Conservation (phyloP, 2,113 vertebrate species). For the Grammomys dolichurus region DNA sequence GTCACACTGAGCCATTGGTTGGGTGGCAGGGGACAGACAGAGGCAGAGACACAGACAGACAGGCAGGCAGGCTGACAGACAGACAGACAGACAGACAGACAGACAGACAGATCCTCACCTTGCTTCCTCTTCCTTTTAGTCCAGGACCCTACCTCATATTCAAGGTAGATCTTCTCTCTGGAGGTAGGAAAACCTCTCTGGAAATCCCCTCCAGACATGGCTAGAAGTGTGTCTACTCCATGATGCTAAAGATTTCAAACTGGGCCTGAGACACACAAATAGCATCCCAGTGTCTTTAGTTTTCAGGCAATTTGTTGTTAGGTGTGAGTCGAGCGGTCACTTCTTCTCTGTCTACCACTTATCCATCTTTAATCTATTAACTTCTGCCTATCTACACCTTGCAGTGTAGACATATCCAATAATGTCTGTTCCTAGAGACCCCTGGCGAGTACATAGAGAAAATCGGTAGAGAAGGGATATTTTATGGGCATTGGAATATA, state of each 20-base stretch:
- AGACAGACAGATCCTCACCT: not conserved
- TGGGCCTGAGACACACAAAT: not conserved
- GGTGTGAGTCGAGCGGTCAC: not conserved
- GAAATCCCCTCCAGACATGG: not conserved
- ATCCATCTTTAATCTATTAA: not conserved
- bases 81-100: not conserved
- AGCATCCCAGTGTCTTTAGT: not conserved
- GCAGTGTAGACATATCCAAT: not conserved
- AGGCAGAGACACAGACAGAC: not conserved
- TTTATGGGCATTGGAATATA: not conserved
- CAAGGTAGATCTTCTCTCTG: not conserved
- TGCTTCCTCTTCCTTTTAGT: not conserved
- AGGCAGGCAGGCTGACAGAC: not conserved
- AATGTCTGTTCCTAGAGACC: not conserved
- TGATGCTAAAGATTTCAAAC: not conserved
- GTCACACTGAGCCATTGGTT: too few species aligned
- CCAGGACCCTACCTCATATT: not conserved
- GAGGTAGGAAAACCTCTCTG: not conserved
- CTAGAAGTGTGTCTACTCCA: not conserved
- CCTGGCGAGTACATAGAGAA: not conserved
- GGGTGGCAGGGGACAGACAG: not conserved
- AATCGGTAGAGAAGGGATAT: not conserved
- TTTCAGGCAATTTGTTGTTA: not conserved
- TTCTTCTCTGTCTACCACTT: not conserved
- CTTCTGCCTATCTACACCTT: not conserved